Conservation (phyloP, 2,888 invertebrate species). For the Drosophila hamatofila region DNA sequence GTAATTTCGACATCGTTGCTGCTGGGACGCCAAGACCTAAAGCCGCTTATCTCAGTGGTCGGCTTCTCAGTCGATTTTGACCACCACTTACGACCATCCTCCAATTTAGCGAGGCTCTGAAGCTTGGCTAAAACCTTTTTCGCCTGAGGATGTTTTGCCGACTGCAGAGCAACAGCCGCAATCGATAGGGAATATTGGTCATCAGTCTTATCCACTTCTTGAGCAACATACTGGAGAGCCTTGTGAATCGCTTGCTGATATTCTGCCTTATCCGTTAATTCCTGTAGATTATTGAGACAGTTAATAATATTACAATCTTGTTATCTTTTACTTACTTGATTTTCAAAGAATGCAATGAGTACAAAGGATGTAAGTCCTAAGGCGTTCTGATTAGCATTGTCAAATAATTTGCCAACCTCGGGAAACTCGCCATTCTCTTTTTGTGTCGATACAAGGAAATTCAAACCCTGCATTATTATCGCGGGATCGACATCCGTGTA, state of each 20-base stretch:
- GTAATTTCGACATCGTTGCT: constrained; percentile 93
- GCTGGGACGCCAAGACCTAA: constrained; percentile 86
- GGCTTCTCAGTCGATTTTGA: constrained; percentile 87
- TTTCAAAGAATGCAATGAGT: constrained; percentile 90
- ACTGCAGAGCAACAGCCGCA: constrained; percentile 90
- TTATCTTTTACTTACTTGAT: constrained; percentile 84
- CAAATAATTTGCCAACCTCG: constrained; percentile 91
- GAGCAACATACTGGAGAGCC: constrained; percentile 91
- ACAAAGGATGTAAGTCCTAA: constrained; percentile 93
- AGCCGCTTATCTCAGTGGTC: background rate
- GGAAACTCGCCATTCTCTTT: constrained; percentile 91
- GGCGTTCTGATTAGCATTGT: constrained; percentile 88
- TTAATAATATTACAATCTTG: background rate
- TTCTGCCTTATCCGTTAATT: constrained; percentile 59
- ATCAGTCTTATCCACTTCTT: constrained; percentile 88
- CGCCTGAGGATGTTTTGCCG: constrained; percentile 90
- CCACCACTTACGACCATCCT: constrained; percentile 92
- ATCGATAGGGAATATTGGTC: constrained; percentile 92
- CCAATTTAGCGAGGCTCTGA: constrained; percentile 85
- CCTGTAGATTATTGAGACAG: constrained; percentile 37
- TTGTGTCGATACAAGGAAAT: constrained; percentile 90
- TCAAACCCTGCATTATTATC: constrained; percentile 89
- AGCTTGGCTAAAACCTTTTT: constrained; percentile 88
- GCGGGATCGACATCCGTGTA: constrained; percentile 90
- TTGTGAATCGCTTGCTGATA: constrained; percentile 90